Percentiles rank a stretch among this genome's conserved stretches.
These are phyloP conservation scores for Trichopoda pennipes DNA, from an alignment of 2,888 invertebrate species.

Conservation along the genomic window DNA sequence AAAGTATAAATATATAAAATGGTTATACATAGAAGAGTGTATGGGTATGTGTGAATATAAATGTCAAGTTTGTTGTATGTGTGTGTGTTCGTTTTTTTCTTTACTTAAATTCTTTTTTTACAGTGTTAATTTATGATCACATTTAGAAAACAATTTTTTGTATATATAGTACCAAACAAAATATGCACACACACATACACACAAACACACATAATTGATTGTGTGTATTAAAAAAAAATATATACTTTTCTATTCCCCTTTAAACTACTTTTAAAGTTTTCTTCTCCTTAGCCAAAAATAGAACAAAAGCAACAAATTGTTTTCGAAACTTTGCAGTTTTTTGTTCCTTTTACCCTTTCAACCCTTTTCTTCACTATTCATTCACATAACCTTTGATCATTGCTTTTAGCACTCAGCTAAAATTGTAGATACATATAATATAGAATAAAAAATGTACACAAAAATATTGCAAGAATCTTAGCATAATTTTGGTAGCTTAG, in stretches of 20 bases:
- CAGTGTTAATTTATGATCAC: constrained; percentile 77
- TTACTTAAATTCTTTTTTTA: constrained; percentile 37
- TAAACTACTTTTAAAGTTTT: neutral
- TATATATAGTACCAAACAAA: constrained; percentile 67
- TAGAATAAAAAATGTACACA: neutral
- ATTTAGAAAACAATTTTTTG: constrained; percentile 71
- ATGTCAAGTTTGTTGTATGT: neutral
- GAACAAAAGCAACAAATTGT: constrained; percentile 48
- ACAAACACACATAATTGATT: constrained; percentile 14
- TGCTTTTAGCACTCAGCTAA: constrained; percentile 12
- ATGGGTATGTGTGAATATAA: neutral
- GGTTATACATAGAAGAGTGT: neutral
- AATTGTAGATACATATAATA: neutral
- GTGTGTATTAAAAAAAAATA: constrained; percentile 11
- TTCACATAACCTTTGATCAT: constrained; percentile 44
- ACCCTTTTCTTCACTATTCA: constrained; percentile 21
- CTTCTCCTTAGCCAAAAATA: neutral
- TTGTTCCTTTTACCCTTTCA: neutral
- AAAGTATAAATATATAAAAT: constrained; percentile 31
- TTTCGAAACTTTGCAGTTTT: constrained; percentile 1
- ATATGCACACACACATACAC: too few relatives aligned
- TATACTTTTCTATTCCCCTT: neutral
- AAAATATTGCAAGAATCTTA: neutral
- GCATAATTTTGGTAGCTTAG: neutral
- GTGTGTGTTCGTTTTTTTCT: neutral